These are phyloP conservation scores for Plebejus argus DNA, from an alignment of 2,888 invertebrate species.

Conservation along the genomic window DNA sequence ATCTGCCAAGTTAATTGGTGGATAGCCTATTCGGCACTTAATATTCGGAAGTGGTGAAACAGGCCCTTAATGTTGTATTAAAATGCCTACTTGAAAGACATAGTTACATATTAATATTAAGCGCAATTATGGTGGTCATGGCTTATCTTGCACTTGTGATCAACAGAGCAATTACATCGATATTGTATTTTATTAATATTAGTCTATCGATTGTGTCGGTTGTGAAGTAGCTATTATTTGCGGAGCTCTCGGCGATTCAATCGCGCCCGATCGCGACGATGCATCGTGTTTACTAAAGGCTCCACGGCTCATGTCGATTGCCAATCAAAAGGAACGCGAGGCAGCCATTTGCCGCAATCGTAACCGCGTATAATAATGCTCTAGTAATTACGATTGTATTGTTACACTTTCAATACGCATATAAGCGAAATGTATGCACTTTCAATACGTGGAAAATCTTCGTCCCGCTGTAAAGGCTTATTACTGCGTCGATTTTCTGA, in stretches of 20 bases:
- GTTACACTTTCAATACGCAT: neutral
- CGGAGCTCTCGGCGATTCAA: constrained; percentile 60
- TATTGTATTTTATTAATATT: neutral
- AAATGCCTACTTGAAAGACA: no score
- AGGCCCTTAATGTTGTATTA: no score
- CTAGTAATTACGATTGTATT: constrained; percentile 34
- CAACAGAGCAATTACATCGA: neutral
- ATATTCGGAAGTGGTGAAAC: no score
- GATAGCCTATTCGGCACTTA: no score
- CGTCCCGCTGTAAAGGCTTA: neutral
- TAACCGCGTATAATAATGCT: constrained; percentile 62
- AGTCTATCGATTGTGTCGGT: constrained; percentile 37
- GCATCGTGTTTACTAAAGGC: constrained; percentile 73
- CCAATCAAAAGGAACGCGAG: constrained; percentile 62
- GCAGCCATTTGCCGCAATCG: constrained; percentile 55
- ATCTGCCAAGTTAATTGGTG: no score
- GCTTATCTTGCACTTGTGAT: neutral
- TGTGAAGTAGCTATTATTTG: constrained; percentile 60
- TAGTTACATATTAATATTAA: no score
- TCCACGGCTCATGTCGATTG: constrained; percentile 72
- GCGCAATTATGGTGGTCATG: neutral
- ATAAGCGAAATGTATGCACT: neutral
- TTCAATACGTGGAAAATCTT: neutral
- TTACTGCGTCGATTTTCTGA: no score
- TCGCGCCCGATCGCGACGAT: constrained; percentile 61